Evolutionary conservation across 2,888 invertebrate genomes (phyloP), one percentile per base, ranked within the genome.

Genomic region (Lottia gigantea): DNA sequence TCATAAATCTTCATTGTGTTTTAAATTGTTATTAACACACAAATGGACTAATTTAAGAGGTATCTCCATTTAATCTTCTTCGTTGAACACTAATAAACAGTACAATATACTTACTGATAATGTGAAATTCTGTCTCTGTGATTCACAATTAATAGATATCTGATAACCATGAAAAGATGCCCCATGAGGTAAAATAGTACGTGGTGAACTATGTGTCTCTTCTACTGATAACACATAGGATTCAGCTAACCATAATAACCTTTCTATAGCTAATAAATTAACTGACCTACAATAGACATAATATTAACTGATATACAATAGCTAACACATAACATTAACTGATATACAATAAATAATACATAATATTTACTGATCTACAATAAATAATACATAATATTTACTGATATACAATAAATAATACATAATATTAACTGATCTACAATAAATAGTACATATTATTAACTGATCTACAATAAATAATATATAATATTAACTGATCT

Each of bases 111-210:
- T 75, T 78, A 88, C 89, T 80, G 84, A 77, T 25, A 89, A 71
- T 65, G 81, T 82, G 74, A 89, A 87, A 74, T 89, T 89, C 68
- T 86, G 84, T 76, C 88, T 87, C 31, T 85, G 83, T 46, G 85
- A 81, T 69, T 89, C 90, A 74, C 86, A 88, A 49, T 81, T 83
- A 66, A 90, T 80, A 46, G 83, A 82, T 69, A 90, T 79, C 62
- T 89, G 89, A 71, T 86, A 83, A 45, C 90, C 90, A 69, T 88
- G 87, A 81, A 89, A 90, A 45, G 90, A 88, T 49, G 89, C 88
- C 2, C 89, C 90, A 75, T 90, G 90, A n/a, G 90, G 89, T 7
- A 87, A 84, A 70, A 90, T 88, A 46, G 87, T 86, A 31, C 90
- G 84, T 3, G 86, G 84, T n/a, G 85, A 84, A 19, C 82, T 78